Conservation (phyloP, 2,113 vertebrate genomes). For the Promerops cafer region DNA sequence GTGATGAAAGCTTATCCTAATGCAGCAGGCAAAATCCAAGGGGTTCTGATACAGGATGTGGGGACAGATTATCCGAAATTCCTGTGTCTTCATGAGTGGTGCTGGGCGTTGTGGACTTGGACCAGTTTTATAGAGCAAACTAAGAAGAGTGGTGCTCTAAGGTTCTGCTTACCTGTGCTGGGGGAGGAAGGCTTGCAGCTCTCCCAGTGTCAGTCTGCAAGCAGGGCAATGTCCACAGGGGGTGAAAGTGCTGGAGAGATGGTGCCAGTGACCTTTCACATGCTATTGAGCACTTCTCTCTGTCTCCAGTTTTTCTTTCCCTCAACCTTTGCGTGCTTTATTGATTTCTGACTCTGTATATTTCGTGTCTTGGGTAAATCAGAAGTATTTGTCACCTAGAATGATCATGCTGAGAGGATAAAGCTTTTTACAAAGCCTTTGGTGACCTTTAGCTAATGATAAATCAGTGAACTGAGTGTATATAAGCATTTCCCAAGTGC, state of each 20-base stretch:
- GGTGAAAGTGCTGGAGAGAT: background rate
- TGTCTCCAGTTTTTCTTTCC: background rate
- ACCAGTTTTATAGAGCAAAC: background rate
- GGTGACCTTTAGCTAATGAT: slow-evolving; percentile 44
- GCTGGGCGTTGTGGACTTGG: background rate
- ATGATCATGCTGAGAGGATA: slow-evolving; percentile 9
- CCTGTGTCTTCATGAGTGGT: background rate
- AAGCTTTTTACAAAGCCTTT: slow-evolving; percentile 19
- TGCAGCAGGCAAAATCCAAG: background rate
- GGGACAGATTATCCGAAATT: background rate
- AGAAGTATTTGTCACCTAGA: slow-evolving; percentile 5
- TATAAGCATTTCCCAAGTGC: background rate
- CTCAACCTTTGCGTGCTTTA: background rate
- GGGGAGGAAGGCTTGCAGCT: background rate
- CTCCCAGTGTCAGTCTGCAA: background rate
- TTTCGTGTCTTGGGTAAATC: slow-evolving; percentile 9
- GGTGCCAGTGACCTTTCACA: background rate
- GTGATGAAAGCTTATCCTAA: background rate
- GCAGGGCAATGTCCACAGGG: rapidly evolving
- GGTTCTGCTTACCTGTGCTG: background rate
- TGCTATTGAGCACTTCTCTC: background rate
- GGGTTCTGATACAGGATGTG: rapidly evolving
- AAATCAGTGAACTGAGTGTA: background rate
- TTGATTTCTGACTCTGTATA: background rate
- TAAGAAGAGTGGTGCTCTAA: background rate